Conservation (phyloP, 2,113 vertebrate genomes). For the Daboia siamensis region DNA sequence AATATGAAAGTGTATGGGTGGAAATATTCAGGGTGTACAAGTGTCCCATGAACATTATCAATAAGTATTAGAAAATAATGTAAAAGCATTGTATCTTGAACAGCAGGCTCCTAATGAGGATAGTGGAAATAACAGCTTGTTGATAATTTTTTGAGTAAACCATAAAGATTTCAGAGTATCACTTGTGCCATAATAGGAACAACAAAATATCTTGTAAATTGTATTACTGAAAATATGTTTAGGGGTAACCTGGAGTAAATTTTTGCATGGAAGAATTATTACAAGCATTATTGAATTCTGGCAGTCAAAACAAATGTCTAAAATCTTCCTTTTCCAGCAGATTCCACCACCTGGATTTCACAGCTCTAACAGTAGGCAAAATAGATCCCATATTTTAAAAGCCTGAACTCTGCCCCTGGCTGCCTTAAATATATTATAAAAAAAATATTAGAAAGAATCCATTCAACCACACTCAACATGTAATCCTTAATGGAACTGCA, state of each 20-base stretch:
- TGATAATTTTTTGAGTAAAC: not conserved
- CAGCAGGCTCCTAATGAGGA: not conserved
- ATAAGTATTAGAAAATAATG: not conserved
- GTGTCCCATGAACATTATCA: not conserved
- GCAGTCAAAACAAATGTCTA: not conserved
- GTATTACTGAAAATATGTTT: not conserved
- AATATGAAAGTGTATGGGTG: not conserved
- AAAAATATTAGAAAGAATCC: not conserved
- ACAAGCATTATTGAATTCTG: not conserved
- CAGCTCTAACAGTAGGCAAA: not conserved
- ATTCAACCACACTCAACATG: not conserved
- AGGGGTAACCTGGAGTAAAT: not conserved
- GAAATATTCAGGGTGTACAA: not conserved
- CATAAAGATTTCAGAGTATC: not conserved
- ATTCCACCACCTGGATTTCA: not conserved
- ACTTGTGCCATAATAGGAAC: not conserved
- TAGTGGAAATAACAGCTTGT: not conserved
- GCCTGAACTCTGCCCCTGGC: not conserved
- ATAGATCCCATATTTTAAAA: not conserved
- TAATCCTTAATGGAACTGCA: not conserved
- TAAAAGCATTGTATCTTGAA: not conserved
- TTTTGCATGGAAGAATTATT: not conserved
- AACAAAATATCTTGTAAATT: not conserved
- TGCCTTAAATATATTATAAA: not conserved
- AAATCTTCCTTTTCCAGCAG: not conserved